Percentiles rank a stretch among this genome's conserved stretches.
Evolutionary conservation across 2,113 vertebrate genomes (phyloP).

Genomic region (Trinectes maculatus): DNA sequence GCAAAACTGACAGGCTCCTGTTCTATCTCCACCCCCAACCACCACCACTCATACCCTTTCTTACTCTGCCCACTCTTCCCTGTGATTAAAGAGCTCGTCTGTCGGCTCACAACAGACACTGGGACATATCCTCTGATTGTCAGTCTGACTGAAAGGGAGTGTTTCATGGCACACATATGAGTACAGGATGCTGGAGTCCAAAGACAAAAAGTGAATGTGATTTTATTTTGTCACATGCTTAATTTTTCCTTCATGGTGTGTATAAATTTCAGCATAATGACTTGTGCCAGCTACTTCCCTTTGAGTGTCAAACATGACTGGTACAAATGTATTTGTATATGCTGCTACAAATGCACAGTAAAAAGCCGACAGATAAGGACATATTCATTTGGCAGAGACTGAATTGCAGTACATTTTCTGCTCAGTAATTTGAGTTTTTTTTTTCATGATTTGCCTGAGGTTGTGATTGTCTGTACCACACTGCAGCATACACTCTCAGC

Average conservation of each 20-base stretch:
- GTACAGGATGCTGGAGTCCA: slow-evolving; percentile 43
- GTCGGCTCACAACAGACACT: slow-evolving; percentile 37
- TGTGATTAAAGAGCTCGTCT: slow-evolving; percentile 77
- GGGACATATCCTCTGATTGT: slow-evolving; percentile 44
- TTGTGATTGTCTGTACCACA: slow-evolving; percentile 27
- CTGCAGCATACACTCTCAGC: slow-evolving; percentile 4
- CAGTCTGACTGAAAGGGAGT: slow-evolving; percentile 45
- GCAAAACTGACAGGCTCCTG: slow-evolving; percentile 80
- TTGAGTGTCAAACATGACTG: slow-evolving; percentile 39
- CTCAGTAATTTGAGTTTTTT: slow-evolving; percentile 34
- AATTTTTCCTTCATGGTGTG: slow-evolving; percentile 1
- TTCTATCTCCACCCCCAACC: slow-evolving; percentile 11
- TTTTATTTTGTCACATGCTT: slow-evolving; percentile 38
- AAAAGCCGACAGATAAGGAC: slow-evolving; percentile 25
- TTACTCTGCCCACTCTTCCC: slow-evolving; percentile 58
- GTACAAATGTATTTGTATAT: slow-evolving; percentile 24
- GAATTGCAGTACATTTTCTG: slow-evolving; percentile 1
- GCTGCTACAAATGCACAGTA: slow-evolving; percentile 20
- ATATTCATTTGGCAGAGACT: slow-evolving; percentile 19
- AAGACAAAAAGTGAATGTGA: slow-evolving; percentile 48
- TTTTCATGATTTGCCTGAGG: slow-evolving; percentile 23
- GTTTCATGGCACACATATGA: slow-evolving; percentile 15
- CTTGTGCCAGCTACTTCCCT: slow-evolving; percentile 38
- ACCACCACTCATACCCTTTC: slow-evolving; percentile 41
- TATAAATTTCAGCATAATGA: slow-evolving; percentile 31